Evolutionary conservation across 2,113 vertebrate genomes (phyloP).

Genomic region (Butorides virescens): DNA sequence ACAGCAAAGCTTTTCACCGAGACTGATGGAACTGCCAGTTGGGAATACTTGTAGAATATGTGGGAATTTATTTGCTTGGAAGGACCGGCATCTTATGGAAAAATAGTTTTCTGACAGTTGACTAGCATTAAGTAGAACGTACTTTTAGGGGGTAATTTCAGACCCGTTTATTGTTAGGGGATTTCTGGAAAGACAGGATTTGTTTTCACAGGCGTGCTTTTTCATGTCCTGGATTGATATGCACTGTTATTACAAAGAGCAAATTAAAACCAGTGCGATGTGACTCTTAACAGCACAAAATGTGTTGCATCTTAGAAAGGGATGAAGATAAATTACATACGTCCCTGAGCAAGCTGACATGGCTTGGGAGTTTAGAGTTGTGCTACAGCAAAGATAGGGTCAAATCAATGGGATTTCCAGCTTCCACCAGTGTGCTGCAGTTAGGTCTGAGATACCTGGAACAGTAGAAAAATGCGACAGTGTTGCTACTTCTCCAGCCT

Average conservation of each 20-base stretch:
- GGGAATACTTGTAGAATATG: not conserved
- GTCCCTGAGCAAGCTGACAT: not conserved
- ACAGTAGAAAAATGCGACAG: not conserved
- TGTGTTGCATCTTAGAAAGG: not conserved
- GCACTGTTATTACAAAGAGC: constrained; percentile 37
- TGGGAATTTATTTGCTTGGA: not conserved
- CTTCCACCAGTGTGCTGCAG: not conserved
- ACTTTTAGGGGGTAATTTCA: constrained; percentile 27
- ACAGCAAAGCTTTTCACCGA: not conserved
- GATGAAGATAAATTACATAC: not conserved
- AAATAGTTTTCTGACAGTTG: constrained; percentile 5
- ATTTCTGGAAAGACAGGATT: constrained; percentile 51
- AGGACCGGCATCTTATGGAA: not conserved
- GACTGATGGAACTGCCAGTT: not conserved
- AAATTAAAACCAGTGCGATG: constrained; percentile 53
- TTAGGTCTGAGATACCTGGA: not conserved
- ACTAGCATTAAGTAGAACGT: not conserved
- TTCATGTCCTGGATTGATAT: constrained; percentile 28
- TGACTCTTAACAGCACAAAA: not conserved
- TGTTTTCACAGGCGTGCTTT: constrained; percentile 35
- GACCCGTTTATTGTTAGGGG: constrained; percentile 35
- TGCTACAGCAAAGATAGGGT: not conserved
- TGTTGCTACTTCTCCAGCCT: not conserved
- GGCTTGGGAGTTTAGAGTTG: not conserved
- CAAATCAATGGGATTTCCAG: not conserved